Conservation (phyloP, 2,113 vertebrate species). For the Leptobrachium leishanense region DNA sequence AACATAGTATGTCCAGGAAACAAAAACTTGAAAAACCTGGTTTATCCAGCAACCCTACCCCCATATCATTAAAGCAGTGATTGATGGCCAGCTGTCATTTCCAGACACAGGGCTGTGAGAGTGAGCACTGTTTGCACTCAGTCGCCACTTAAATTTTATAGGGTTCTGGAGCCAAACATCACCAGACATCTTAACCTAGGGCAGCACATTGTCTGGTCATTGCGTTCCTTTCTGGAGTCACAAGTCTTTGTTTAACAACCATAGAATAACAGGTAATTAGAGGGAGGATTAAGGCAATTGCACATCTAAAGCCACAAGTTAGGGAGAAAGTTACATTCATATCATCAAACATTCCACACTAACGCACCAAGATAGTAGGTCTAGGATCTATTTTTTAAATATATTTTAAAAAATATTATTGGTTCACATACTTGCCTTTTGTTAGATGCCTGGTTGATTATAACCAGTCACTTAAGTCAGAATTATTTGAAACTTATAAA, state of each 20-base stretch:
- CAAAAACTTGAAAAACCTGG: no score
- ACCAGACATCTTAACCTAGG: slow-evolving; percentile 72
- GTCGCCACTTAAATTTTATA: slow-evolving; percentile 76
- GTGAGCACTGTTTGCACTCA: slow-evolving; percentile 69
- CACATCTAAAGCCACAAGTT: slow-evolving; percentile 54
- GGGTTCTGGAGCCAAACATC: slow-evolving; percentile 72
- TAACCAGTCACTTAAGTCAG: no score
- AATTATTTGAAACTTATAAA: no score
- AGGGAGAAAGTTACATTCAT: slow-evolving; percentile 60
- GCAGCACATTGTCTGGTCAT: slow-evolving; percentile 73
- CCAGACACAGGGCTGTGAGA: slow-evolving; percentile 51
- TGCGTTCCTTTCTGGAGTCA: slow-evolving; percentile 70
- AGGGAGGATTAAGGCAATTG: slow-evolving; percentile 54
- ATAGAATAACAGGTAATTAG: slow-evolving; percentile 64
- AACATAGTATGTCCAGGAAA: no score
- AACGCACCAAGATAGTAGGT: no score
- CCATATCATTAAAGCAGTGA: slow-evolving; percentile 58
- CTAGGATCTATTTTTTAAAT: no score
- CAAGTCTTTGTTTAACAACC: slow-evolving; percentile 55
- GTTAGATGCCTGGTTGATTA: no score
- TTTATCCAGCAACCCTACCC: slow-evolving; percentile 19
- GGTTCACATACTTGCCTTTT: no score
- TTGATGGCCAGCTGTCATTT: slow-evolving; percentile 61
- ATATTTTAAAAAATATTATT: no score
- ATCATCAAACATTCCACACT: slow-evolving; percentile 59